Evolutionary conservation across 2,888 invertebrate genomes (phyloP), one percentile per base, ranked within the genome.

Genomic region (Ommatoiulus sabulosus): DNA sequence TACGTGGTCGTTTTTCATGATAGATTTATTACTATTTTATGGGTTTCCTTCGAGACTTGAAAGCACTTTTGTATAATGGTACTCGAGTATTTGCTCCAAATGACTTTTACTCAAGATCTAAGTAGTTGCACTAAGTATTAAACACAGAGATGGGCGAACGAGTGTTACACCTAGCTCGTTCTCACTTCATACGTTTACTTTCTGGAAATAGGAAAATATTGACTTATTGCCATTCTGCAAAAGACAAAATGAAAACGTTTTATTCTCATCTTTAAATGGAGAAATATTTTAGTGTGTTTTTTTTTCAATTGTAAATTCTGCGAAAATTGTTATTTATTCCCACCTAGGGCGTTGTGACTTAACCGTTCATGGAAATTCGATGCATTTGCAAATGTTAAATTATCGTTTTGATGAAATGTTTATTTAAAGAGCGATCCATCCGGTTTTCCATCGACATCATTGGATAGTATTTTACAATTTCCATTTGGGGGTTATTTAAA

Each of bases 361-460:
- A 1, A 10, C 0, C 35, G 10, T 80, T 2, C 80, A 12, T 80
- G 80, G 0, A 35, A 8, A 20, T 72, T 8, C n/a, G 20, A 2
- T 72, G 3, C 3, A 72, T 24, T 72, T 72, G 72, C 72, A 72
- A 80, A 80, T 80, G 80, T 80, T 80, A 80, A 80, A 35, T 35
- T 80, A 80, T 80, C 35, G 35, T 80, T 35, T 80, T 80, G 80
- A 80, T 80, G 80, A 80, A 80, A 80, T 80, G 12, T 8, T 35
- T 12, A 24, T 24, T 80, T 10, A 80, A 80, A 35, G 35, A 5
- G 20, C 24, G 35, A 20, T 80, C 1, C 35, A 80, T 80, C 80
- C 80, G 10, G 5, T 35, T 80, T 12, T 80, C 7, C 10, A 12
- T 35, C 35, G 80, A 20, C 80, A 80, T 0, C 35, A 20, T 12